These are phyloP conservation scores for Pocota personata DNA, from an alignment of 2,888 invertebrate species.

Conservation along the genomic window DNA sequence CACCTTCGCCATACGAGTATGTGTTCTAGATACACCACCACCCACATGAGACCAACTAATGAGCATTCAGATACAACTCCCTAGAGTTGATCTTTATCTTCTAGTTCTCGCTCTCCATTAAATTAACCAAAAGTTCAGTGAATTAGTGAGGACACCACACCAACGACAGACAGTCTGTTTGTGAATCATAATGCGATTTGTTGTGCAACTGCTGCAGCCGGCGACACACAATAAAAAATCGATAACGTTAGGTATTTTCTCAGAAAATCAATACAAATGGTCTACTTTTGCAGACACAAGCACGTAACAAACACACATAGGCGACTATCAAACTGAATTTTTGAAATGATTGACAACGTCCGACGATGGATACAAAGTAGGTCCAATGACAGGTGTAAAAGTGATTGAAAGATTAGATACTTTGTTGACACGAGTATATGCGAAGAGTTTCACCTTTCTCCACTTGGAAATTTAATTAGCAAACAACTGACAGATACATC, in stretches of 20 bases:
- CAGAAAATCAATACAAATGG: conserved; percentile 54
- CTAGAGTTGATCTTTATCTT: conserved; percentile 7
- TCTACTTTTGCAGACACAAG: conserved; percentile 35
- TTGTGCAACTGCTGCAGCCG: conserved; percentile 52
- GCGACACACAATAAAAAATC: conserved; percentile 18
- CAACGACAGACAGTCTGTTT: conserved; percentile 1
- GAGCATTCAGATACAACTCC: conserved; percentile 14
- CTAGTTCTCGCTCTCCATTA: conserved; percentile 50
- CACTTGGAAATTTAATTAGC: conserved; percentile 19
- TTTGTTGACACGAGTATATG: not conserved
- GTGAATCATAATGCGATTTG: conserved; percentile 63
- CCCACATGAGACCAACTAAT: conserved; percentile 41
- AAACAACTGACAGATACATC: not conserved
- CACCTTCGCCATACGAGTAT: conserved; percentile 47
- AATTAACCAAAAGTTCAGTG: conserved; percentile 61
- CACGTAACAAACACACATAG: not conserved
- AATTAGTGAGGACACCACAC: conserved; percentile 44
- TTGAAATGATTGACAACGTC: not conserved
- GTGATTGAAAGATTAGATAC: conserved; percentile 21
- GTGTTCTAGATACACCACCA: conserved; percentile 50
- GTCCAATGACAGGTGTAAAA: conserved; percentile 16
- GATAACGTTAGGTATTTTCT: conserved; percentile 16
- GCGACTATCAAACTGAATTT: not conserved
- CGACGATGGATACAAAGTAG: not conserved
- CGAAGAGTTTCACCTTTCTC: conserved; percentile 43